phyloP scores from a whole-genome alignment of 2,113 vertebrate genomes.

The Phaethon lepturus region DNA sequence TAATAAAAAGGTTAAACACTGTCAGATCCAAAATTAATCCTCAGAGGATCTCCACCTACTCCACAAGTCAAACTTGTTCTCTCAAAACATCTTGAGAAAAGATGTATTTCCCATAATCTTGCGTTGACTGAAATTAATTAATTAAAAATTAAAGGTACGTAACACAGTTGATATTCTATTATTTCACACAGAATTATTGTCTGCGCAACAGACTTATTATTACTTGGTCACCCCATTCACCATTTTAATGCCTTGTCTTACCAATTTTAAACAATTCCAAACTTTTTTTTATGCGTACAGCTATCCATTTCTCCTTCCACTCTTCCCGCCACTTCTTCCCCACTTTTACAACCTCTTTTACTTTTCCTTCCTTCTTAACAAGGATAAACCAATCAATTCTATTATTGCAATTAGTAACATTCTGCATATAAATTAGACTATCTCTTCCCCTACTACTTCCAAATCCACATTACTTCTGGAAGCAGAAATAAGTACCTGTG shows the following conservation, averaged over 20 bases:
- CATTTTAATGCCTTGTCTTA: neutral
- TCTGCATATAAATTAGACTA: neutral
- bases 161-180: neutral
- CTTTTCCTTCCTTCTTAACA: neutral
- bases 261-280: neutral
- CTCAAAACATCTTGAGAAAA: neutral
- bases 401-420: neutral
- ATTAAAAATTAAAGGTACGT: neutral
- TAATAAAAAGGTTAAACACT: slow-evolving; percentile 44
- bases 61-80: neutral
- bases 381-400: neutral
- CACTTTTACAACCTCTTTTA: neutral
- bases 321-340: neutral
- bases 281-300: neutral
- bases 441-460: neutral
- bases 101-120: neutral
- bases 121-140: neutral
- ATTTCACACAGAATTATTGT: neutral
- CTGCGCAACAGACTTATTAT: neutral
- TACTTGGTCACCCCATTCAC: neutral
- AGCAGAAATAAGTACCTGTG: neutral
- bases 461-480: neutral
- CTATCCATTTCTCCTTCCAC: neutral
- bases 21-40: neutral
- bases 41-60: neutral